Conservation (phyloP, 1,140 invertebrate species). For the Pogonognathellus flavescens region DNA sequence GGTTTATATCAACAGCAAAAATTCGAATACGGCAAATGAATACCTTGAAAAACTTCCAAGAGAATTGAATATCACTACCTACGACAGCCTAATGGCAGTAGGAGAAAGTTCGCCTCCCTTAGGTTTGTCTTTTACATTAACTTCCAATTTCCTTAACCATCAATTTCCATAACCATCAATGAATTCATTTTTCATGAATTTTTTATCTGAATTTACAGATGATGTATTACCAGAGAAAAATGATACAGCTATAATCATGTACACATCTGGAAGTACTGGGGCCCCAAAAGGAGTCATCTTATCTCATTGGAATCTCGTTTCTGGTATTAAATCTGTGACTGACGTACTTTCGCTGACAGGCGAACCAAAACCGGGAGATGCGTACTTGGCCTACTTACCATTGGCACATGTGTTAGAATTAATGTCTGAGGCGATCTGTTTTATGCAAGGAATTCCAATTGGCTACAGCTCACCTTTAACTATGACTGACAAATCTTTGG, state of each 20-base stretch:
- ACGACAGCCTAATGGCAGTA: conserved; percentile 10
- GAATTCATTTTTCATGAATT: too few species aligned
- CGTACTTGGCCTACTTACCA: conserved; percentile 95
- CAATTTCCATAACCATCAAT: too few species aligned
- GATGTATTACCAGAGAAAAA: conserved; percentile 75
- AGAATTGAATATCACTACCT: conserved; percentile 21
- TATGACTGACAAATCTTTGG: conserved; percentile 94
- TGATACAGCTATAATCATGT: conserved; percentile 96
- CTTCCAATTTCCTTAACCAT: too few species aligned
- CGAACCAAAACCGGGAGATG: conserved; percentile 74
- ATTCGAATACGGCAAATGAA: neutral
- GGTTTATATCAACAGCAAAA: conserved; percentile 82
- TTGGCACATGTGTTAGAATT: conserved; percentile 98
- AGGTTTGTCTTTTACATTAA: neutral
- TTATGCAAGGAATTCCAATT: conserved; percentile 80
- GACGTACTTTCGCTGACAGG: conserved; percentile 67
- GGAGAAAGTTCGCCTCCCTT: conserved; percentile 18
- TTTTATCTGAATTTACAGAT: neutral
- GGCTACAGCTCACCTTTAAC: conserved; percentile 97
- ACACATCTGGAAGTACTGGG: conserved; percentile 94
- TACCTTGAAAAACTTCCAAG: conserved; percentile 24
- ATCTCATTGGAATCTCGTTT: conserved; percentile 92
- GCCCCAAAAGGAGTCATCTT: conserved; percentile 88
- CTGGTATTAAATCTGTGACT: conserved; percentile 88
- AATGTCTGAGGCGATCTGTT: conserved; percentile 71